These are phyloP conservation scores for Diogma glabrata DNA, from an alignment of 2,888 invertebrate species.

Conservation along the genomic window DNA sequence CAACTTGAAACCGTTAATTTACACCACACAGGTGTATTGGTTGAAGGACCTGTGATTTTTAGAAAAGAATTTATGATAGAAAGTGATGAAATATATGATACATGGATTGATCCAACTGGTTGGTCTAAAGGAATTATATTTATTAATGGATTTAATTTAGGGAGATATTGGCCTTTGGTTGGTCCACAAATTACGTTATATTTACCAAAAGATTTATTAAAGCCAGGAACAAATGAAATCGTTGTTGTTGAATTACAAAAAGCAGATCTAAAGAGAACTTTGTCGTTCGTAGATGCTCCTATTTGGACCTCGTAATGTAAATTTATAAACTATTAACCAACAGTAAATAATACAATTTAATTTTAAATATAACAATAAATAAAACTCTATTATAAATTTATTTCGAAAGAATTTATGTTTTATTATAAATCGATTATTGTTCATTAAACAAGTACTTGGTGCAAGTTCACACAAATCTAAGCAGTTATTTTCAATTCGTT, in stretches of 20 bases:
- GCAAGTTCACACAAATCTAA: no score
- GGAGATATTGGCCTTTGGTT: conserved; percentile 66
- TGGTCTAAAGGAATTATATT: conserved; percentile 66
- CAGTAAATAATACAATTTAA: no score
- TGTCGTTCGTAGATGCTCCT: conserved; percentile 32
- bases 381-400: no score
- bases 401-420: no score
- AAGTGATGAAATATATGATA: conserved; percentile 47
- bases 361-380: no score
- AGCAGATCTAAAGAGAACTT: conserved; percentile 24
- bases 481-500: no score
- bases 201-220: conserved; percentile 63
- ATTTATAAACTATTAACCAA: neutral
- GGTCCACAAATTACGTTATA: conserved; percentile 79
- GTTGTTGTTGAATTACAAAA: conserved; percentile 47
- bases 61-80: conserved; percentile 33
- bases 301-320: conserved; percentile 14
- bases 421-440: no score
- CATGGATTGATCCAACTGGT: conserved; percentile 62
- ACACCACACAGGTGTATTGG: conserved; percentile 19
- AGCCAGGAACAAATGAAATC: conserved; percentile 41
- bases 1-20: conserved; percentile 12
- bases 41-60: conserved; percentile 44
- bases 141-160: conserved; percentile 76
- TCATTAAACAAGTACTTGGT: no score